Evolutionary conservation across 2,888 invertebrate species (phyloP), one percentile per base, ranked within the genome.

Genomic region (Zaprionus bogoriensis): DNA sequence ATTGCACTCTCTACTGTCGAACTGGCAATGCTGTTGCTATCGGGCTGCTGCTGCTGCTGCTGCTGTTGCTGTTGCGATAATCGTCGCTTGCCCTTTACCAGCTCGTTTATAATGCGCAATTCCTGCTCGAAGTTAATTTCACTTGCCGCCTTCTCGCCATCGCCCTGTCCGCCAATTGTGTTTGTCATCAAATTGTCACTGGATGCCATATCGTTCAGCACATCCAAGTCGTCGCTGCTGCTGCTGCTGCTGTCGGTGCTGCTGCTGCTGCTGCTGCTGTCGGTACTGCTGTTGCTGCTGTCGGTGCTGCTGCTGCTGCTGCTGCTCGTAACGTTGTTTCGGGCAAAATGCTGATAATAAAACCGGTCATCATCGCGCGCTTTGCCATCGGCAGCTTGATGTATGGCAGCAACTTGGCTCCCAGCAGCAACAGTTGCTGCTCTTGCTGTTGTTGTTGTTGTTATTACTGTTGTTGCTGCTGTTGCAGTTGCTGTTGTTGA

Each of bases 71-170:
- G 60, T 54, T 65, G 78, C 60, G 66, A 60, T 39, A 54, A 59
- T 46, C 75, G 77, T 27, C 72, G 72, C 42, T 71, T 87, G 68
- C 71, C 77, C 69, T 90, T 89, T 55, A 90, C 90, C 78, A 90
- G 74, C 63, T 86, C 86, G 62, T 90, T 90, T 73, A 90, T 90
- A 60, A 80, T 77, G 58, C 86, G 84, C 73, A 90, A 63, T 67
- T 89, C 90, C 61, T 85, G 74, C 36, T 66, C 74, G 38, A 87
- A 79, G 79, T 89, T 81, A 51, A 77, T 79, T 81, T 86, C 77
- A 76, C 82, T 79, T 61, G 77, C 67, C 65, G 45, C 62, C 30
- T 45, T 60, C 38, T 59, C 82, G n/a, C 59, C 51, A 22, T 67
- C 70, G 12, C 67, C 47, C 55, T 59, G 63, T n/a, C 61, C 75